Evolutionary conservation across 1,140 invertebrate species (phyloP).

Genomic region (Brachionus rubens): DNA sequence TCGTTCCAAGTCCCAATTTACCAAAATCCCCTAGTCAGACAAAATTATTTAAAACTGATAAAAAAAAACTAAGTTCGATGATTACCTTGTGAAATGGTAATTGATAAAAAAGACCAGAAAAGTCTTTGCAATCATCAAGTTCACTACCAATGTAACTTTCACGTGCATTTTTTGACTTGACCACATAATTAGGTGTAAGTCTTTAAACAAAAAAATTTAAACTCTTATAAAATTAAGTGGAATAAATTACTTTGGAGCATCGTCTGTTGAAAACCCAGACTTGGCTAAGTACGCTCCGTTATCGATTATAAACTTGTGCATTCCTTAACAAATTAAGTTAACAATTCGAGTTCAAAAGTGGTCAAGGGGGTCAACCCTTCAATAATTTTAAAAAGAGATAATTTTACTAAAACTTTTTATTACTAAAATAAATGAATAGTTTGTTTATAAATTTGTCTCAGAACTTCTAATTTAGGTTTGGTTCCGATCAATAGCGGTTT

Average conservation of each 20-base stretch:
- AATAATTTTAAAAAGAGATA: neutral
- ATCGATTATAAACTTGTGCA: conserved; percentile 41
- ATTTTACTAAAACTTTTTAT: neutral
- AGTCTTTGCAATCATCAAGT: conserved; percentile 28
- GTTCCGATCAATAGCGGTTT: neutral
- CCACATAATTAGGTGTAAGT: conserved; percentile 30
- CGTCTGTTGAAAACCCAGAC: conserved; percentile 12
- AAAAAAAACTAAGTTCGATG: neutral
- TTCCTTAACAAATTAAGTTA: neutral
- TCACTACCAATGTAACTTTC: conserved; percentile 30
- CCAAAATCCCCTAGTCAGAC: conserved; percentile 18
- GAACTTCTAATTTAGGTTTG: conserved; percentile 29
- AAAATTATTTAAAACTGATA: neutral
- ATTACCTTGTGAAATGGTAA: conserved; percentile 42
- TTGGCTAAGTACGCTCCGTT: conserved; percentile 32
- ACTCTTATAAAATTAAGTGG: neutral
- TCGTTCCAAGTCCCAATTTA: conserved; percentile 39
- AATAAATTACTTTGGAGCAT: conserved; percentile 13
- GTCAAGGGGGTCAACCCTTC: no score
- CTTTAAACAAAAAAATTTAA: neutral
- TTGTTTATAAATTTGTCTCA: neutral
- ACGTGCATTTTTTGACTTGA: conserved; percentile 43
- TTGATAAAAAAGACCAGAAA: conserved; percentile 36
- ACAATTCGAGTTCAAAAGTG: no score
- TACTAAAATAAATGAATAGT: conserved; percentile 11